Evolutionary conservation across 2,888 invertebrate genomes (phyloP).

Genomic region (Drosophila anceps): DNA sequence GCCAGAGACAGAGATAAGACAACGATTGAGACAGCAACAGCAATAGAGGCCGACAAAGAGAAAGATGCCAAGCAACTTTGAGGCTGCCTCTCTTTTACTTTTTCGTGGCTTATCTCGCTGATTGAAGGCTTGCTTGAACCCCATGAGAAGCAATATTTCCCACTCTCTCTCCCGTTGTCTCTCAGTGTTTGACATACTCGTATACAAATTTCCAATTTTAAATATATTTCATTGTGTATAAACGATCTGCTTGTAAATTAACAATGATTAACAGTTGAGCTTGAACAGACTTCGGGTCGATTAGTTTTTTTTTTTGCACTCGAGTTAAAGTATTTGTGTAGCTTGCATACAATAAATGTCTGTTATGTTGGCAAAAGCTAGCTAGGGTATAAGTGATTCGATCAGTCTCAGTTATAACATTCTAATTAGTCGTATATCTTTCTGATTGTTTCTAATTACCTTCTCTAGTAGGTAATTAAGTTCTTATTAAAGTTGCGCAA

Average conservation of each 20-base stretch:
- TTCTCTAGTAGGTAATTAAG: conserved; percentile 1
- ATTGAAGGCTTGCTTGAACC: conserved; percentile 11
- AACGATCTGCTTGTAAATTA: background rate
- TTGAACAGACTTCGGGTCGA: background rate
- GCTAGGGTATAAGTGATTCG: background rate
- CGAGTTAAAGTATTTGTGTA: too few relatives aligned
- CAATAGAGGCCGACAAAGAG: background rate
- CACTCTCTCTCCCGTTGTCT: background rate
- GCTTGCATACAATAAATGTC: background rate
- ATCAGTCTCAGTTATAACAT: background rate
- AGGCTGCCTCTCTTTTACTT: background rate
- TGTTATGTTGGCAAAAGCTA: background rate
- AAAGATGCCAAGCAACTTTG: conserved; percentile 1
- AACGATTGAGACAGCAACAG: background rate
- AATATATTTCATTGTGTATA: background rate
- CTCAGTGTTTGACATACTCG: background rate
- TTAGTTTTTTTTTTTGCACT: too few relatives aligned
- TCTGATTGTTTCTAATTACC: background rate
- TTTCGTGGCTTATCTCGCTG: conserved; percentile 30
- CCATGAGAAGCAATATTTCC: conserved; percentile 1
- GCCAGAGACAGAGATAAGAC: background rate
- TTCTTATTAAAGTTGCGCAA: background rate
- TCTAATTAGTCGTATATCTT: background rate
- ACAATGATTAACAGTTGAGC: background rate
- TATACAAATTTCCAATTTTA: conserved; percentile 11